phyloP scores from a whole-genome alignment of 2,797 vertebrate genomes.

The Garrulus glandarius region DNA sequence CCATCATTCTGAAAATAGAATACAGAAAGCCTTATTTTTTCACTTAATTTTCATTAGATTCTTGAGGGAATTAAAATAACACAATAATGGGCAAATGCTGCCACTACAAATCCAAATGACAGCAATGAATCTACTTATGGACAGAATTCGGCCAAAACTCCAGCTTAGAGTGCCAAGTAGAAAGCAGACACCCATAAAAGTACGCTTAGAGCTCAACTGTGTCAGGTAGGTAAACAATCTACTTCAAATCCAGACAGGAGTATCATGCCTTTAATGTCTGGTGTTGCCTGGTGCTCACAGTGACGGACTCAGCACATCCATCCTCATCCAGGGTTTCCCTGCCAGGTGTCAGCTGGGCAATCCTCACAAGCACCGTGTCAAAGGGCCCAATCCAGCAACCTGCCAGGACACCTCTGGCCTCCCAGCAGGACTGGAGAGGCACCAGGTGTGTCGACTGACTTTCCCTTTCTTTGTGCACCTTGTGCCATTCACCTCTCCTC shows the following conservation, averaged over 20 bases:
- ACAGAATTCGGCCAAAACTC: constrained; percentile 5
- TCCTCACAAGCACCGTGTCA: fast-evolving
- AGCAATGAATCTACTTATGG: constrained; percentile 33
- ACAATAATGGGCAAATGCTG: constrained; percentile 65
- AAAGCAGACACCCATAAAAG: constrained; percentile 12
- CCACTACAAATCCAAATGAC: constrained; percentile 64
- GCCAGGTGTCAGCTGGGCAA: background rate
- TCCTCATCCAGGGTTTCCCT: background rate
- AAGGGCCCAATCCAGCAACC: background rate
- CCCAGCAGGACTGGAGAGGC: background rate
- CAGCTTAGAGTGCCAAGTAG: background rate
- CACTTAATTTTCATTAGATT: constrained; percentile 71
- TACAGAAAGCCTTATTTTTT: constrained; percentile 68
- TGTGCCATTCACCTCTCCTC: background rate
- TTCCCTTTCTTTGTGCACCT: no score
- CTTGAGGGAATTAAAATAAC: constrained; percentile 68
- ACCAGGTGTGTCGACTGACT: no score
- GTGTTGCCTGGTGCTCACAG: background rate
- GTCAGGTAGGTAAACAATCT: background rate
- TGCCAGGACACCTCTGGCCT: fast-evolving
- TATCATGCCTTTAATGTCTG: background rate
- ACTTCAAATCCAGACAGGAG: background rate
- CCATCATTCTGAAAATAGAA: constrained; percentile 63
- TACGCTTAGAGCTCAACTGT: background rate
- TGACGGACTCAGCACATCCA: fast-evolving